phyloP scores from a whole-genome alignment of 2,888 invertebrate species.

The Dryocosmus kuriphilus region DNA sequence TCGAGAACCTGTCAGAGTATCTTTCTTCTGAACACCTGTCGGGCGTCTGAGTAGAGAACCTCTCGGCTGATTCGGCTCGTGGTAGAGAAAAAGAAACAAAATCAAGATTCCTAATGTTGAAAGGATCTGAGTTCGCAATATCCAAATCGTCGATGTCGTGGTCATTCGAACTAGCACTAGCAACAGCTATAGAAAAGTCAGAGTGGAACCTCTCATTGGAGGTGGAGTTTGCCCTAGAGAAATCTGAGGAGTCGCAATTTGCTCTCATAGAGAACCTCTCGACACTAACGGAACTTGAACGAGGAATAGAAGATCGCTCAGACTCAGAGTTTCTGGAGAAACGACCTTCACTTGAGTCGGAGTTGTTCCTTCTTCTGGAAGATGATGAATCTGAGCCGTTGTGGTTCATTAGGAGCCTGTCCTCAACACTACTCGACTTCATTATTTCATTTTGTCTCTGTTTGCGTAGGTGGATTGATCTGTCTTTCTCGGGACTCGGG shows the following conservation, averaged over 20 bases:
- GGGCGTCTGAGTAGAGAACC: constrained; percentile 68
- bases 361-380: constrained; percentile 65
- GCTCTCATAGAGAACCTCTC: constrained; percentile 75
- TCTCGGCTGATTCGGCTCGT: constrained; percentile 67
- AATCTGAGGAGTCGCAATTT: constrained; percentile 75
- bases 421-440: constrained; percentile 73
- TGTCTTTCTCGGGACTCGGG: constrained; percentile 61
- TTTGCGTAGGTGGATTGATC: constrained; percentile 57
- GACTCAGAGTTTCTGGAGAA: constrained; percentile 74
- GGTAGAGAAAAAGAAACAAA: constrained; percentile 71
- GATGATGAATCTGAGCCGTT: constrained; percentile 55
- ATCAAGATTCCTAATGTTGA: constrained; percentile 72
- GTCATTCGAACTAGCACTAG: constrained; percentile 75
- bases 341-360: constrained; percentile 70
- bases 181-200: constrained; percentile 74
- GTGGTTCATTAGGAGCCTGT: constrained; percentile 67
- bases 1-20: constrained; percentile 73
- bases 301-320: constrained; percentile 73
- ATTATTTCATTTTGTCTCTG: constrained; percentile 70
- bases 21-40: constrained; percentile 72
- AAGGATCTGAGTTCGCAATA: constrained; percentile 74
- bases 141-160: constrained; percentile 64
- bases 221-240: constrained; percentile 74
- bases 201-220: constrained; percentile 75
- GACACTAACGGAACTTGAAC: constrained; percentile 74